Percentiles rank a stretch among this genome's conserved stretches.
These are phyloP conservation scores for Acanthosepion pharaonis DNA, from an alignment of 2,888 invertebrate genomes.

Conservation along the genomic window DNA sequence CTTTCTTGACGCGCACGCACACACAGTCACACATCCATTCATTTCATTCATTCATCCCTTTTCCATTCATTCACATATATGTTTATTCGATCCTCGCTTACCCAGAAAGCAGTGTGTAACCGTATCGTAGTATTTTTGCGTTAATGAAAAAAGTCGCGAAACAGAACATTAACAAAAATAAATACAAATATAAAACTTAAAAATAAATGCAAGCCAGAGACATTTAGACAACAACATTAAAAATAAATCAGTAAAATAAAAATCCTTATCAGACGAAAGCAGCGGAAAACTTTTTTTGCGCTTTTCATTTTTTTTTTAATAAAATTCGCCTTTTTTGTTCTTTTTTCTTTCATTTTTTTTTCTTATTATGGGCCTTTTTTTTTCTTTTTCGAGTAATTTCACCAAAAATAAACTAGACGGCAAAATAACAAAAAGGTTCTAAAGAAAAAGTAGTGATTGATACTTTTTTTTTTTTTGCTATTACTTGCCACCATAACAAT, in stretches of 20 bases:
- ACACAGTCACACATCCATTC: background rate
- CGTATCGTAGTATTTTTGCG: constrained; percentile 6
- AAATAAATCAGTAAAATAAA: no score
- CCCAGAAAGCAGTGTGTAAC: background rate
- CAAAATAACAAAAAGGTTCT: background rate
- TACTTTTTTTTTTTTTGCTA: background rate
- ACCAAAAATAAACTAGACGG: background rate
- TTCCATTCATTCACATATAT: background rate
- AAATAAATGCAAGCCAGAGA: background rate
- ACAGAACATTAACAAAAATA: background rate
- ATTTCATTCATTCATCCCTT: background rate
- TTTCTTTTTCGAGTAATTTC: background rate
- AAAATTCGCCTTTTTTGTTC: background rate
- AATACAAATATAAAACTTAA: background rate
- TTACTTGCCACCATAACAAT: background rate
- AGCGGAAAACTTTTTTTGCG: background rate
- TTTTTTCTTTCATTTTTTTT: background rate
- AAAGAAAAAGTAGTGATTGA: background rate
- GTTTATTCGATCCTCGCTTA: background rate
- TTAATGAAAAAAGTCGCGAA: background rate
- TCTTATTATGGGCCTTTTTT: background rate
- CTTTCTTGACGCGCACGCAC: background rate
- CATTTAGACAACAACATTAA: no score
- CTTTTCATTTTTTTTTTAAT: background rate
- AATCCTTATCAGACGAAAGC: background rate